phyloP scores from a whole-genome alignment of 92 coral and sea anemone species.

The Heteractis magnifica region DNA sequence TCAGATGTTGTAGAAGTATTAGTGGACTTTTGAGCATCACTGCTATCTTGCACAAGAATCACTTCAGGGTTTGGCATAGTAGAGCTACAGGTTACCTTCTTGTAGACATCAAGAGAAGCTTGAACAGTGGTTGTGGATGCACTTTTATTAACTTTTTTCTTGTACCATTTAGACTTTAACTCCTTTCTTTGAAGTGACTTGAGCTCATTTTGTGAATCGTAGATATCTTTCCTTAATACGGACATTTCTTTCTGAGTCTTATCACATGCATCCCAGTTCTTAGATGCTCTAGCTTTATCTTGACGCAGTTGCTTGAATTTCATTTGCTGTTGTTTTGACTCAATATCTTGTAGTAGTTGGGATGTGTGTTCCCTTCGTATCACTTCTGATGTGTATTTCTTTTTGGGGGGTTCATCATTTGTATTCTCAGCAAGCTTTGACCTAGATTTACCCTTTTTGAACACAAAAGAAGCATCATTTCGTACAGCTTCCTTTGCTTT shows the following conservation, averaged over 20 bases:
- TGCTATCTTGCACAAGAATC: slow-evolving; percentile 39
- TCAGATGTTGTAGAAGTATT: slow-evolving; percentile 29
- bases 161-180: slow-evolving; percentile 31
- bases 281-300: slow-evolving; percentile 43
- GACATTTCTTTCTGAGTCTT: slow-evolving; percentile 45
- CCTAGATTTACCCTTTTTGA: slow-evolving; percentile 52
- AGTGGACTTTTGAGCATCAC: slow-evolving; percentile 34
- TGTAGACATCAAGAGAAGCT: slow-evolving; percentile 34
- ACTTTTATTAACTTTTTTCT: slow-evolving; percentile 15
- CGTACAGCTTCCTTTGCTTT: slow-evolving; percentile 50
- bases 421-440: slow-evolving; percentile 8
- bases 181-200: slow-evolving; percentile 31
- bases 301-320: slow-evolving; percentile 42
- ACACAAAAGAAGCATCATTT: slow-evolving; percentile 19
- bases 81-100: slow-evolving; percentile 28
- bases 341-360: slow-evolving; percentile 49
- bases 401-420: slow-evolving; percentile 11
- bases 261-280: slow-evolving; percentile 60
- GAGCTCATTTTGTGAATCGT: slow-evolving; percentile 36
- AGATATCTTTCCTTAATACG: slow-evolving; percentile 32
- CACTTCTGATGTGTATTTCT: slow-evolving; percentile 39
- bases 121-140: slow-evolving; percentile 5
- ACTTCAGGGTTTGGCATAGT: slow-evolving; percentile 25
- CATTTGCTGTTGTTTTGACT: slow-evolving; percentile 46
- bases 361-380: slow-evolving; percentile 35